Evolutionary conservation across 2,113 vertebrate genomes (phyloP), one percentile per base, ranked within the genome.

Genomic region (Ailurus styani): DNA sequence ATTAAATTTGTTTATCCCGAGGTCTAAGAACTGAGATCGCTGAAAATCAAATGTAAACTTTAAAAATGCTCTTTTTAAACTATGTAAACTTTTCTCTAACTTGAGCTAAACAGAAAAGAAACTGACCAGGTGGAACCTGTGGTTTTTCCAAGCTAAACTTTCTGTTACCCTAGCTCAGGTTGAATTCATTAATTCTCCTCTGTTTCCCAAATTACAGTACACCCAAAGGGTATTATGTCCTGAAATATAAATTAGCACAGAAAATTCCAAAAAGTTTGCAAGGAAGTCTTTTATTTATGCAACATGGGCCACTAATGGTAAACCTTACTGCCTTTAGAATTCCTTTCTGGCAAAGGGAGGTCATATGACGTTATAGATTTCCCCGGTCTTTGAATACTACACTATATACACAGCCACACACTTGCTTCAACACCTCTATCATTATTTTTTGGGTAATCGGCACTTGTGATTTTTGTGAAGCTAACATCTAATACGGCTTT

Each of bases 61-160:
- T 52, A 95, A 45, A 96, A 83, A 70, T 42, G 45, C 7, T 79
- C 62, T 92, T 85, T 90, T 52, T n/a, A 34, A 91, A 91, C 37
- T 23, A 40, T 11, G 37, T 60, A 50, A 91, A 79, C 27, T 75
- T 81, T 64, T n/a, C 64, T 77, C 78, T 92, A 72, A 64, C 6
- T 70, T 55, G 55, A 95, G 88, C 70, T 86, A 82, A 90, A 75
- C 37, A 77, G 10, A 89, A 54, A 52, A 73, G 60, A 45, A 95
- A 82, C 27, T 73, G 25, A 40, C 54, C 34, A 82, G 62, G 20
- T 1, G 27, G 31, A 83, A 20, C 7, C 11, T 15, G 54, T 73
- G 52, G 47, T 52, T 93, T 97, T 86, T 83, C 42, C 23, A 57
- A 79, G 54, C 10, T 45, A 42, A 81, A 70, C 31, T 52, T 72